phyloP scores from a whole-genome alignment of 2,888 invertebrate species.

The Frankliniella fusca region DNA sequence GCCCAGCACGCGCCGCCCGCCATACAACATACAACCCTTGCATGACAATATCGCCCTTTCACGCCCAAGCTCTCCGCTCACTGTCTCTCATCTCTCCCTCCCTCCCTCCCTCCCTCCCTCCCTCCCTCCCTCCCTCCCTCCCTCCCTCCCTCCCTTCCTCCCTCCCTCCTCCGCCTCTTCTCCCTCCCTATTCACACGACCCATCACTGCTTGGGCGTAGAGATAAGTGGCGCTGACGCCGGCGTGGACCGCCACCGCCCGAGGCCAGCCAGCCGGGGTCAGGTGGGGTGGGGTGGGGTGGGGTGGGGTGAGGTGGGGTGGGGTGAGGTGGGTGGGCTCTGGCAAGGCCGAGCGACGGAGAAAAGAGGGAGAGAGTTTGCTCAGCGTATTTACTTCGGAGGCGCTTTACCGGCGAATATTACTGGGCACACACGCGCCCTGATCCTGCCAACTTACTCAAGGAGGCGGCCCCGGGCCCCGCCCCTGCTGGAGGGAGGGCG shows the following conservation, averaged over 20 bases:
- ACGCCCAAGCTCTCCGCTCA: too few relatives aligned
- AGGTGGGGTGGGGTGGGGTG: not conserved
- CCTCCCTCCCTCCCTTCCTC: not conserved
- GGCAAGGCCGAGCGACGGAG: not conserved
- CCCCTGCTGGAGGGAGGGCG: not conserved
- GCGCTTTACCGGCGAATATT: conserved; percentile 20
- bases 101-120: not conserved
- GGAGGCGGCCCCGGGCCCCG: not conserved
- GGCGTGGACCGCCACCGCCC: not conserved
- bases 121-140: not conserved
- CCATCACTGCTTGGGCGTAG: too few relatives aligned
- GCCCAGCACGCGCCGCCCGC: too few relatives aligned
- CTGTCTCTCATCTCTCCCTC: not conserved
- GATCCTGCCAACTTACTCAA: not conserved
- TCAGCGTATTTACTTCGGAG: conserved; percentile 13
- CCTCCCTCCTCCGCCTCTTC: not conserved
- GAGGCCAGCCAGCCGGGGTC: not conserved
- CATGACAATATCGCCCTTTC: too few relatives aligned
- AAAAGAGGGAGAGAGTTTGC: not conserved
- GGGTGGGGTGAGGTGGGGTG: not conserved
- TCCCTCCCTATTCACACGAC: too few relatives aligned
- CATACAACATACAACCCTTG: too few relatives aligned
- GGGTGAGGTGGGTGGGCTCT: not conserved
- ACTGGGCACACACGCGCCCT: not conserved
- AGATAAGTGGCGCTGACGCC: too few relatives aligned